Conservation (phyloP, 2,113 vertebrate species). For the Myotis yumanensis region DNA sequence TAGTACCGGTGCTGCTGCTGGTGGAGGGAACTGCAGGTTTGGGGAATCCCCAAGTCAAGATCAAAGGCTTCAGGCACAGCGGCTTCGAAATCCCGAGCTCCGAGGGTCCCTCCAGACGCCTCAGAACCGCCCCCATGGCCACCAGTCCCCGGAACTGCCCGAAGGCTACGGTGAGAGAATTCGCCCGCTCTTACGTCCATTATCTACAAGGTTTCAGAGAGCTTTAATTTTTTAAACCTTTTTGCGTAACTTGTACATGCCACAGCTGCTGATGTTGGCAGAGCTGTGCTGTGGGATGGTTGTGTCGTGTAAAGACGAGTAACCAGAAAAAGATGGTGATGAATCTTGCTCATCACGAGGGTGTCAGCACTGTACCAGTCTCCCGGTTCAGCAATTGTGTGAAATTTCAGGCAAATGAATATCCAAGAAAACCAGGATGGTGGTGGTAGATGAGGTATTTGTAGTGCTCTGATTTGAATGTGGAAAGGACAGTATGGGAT, state of each 20-base stretch:
- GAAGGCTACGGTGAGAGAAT: constrained; percentile 94
- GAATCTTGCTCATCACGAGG: neutral
- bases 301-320: neutral
- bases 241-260: neutral
- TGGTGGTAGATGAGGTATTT: neutral
- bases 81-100: constrained; percentile 92
- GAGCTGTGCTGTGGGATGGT: rapidly evolving
- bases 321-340: neutral
- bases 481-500: neutral
- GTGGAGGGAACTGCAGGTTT: constrained; percentile 91
- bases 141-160: constrained; percentile 95
- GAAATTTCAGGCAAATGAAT: constrained; percentile 52
- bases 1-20: constrained; percentile 91
- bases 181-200: rapidly evolving
- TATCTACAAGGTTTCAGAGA: rapidly evolving
- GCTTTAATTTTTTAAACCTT: neutral
- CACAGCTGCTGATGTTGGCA: rapidly evolving
- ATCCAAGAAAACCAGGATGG: neutral
- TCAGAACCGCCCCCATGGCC: constrained; percentile 94
- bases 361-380: neutral
- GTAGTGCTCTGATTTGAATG: neutral
- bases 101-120: constrained; percentile 92
- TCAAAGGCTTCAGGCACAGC: constrained; percentile 91
- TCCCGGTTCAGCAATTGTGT: constrained; percentile 50
- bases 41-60: constrained; percentile 94